These are phyloP conservation scores for Opisthograptis luteolata DNA, from an alignment of 2,888 invertebrate genomes.

Conservation along the genomic window DNA sequence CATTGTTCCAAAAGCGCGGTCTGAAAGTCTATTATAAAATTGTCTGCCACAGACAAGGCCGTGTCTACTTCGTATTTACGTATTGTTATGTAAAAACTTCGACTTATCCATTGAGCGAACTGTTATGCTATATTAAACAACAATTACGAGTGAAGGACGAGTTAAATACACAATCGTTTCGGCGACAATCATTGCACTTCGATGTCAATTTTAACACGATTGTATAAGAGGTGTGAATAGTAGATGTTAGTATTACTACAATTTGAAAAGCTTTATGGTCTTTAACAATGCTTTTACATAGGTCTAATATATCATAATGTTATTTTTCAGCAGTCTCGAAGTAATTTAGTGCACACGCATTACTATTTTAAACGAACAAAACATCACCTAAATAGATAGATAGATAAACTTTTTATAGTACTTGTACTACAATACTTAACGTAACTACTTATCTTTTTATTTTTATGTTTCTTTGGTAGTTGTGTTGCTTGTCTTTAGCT, in stretches of 20 bases:
- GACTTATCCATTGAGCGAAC: constrained; percentile 25
- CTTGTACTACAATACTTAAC: no score
- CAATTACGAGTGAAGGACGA: constrained; percentile 24
- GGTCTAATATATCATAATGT: no score
- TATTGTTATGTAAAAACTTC: constrained; percentile 28
- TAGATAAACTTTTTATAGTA: no score
- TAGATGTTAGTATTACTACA: neutral
- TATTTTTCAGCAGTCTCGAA: no score
- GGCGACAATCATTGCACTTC: constrained; percentile 15
- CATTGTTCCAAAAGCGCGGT: neutral
- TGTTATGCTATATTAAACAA: constrained; percentile 28
- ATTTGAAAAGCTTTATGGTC: neutral
- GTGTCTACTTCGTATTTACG: constrained; percentile 37
- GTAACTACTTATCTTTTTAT: no score
- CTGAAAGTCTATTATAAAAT: constrained; percentile 57
- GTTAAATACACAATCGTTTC: constrained; percentile 10
- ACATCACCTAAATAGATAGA: no score
- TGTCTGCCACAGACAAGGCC: constrained; percentile 54
- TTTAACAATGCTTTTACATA: neutral
- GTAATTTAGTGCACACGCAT: no score
- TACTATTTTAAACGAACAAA: no score
- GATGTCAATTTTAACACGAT: constrained; percentile 2
- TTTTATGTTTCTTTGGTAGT: no score
- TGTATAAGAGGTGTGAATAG: neutral
- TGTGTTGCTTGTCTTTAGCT: no score